These are phyloP conservation scores for Eupristina koningsbergeri DNA, from an alignment of 1,140 invertebrate genomes.

Conservation along the genomic window DNA sequence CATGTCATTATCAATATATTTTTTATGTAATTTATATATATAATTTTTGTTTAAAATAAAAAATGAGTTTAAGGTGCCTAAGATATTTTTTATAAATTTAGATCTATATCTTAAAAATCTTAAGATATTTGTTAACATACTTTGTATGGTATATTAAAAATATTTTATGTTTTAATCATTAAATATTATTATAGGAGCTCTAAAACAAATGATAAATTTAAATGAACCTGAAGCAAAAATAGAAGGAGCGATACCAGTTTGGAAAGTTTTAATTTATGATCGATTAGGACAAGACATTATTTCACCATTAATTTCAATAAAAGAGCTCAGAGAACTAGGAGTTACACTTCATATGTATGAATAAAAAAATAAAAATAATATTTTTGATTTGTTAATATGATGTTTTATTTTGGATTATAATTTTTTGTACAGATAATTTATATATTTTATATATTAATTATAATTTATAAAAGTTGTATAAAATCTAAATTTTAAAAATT, in stretches of 20 bases:
- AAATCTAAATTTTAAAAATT: no score
- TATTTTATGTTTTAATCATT: no score
- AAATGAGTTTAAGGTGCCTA: no score
- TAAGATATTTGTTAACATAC: no score
- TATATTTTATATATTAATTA: conserved; percentile 2
- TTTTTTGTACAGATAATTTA: neutral
- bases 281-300: conserved; percentile 97
- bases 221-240: conserved; percentile 86
- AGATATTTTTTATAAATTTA: no score
- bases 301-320: conserved; percentile 95
- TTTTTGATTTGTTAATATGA: neutral
- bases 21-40: no score
- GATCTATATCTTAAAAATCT: no score
- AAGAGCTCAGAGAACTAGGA: conserved; percentile 95
- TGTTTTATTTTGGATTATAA: neutral
- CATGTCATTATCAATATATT: no score
- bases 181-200: conserved; percentile 77
- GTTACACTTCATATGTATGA: conserved; percentile 97
- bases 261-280: conserved; percentile 98
- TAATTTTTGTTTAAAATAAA: no score
- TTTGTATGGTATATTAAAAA: no score
- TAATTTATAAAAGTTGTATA: neutral
- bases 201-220: conserved; percentile 95
- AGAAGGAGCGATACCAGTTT: conserved; percentile 86
- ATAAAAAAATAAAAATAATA: neutral